These are phyloP conservation scores for Neoniphon sammara DNA, from an alignment of 2,797 vertebrate genomes.

Conservation along the genomic window DNA sequence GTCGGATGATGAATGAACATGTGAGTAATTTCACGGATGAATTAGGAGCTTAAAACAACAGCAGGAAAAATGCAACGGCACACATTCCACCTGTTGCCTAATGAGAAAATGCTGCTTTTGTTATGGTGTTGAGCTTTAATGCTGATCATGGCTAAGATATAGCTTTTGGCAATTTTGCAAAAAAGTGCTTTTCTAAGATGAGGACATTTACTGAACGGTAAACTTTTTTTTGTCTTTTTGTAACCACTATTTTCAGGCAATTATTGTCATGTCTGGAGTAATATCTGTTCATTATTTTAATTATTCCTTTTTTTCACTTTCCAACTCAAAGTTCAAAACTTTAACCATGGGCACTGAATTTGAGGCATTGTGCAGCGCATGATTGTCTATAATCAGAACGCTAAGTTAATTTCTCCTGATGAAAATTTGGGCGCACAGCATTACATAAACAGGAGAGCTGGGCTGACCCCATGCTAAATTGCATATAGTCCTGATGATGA, in stretches of 20 bases:
- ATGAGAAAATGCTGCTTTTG: conserved; percentile 50
- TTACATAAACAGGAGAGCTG: conserved; percentile 48
- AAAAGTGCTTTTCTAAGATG: conserved; percentile 57
- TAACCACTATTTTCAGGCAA: conserved; percentile 31
- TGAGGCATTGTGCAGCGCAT: conserved; percentile 42
- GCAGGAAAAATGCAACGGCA: conserved; percentile 67
- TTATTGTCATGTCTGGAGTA: conserved; percentile 55
- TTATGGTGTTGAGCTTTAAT: conserved; percentile 61
- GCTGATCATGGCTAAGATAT: conserved; percentile 68
- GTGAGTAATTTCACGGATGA: conserved; percentile 83
- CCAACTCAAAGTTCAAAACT: conserved; percentile 40
- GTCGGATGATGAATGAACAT: conserved; percentile 81
- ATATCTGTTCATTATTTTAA: conserved; percentile 67
- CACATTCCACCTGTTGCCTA: conserved; percentile 78
- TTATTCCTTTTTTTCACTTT: conserved; percentile 30
- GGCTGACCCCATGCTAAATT: conserved; percentile 26
- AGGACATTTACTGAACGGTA: conserved; percentile 51
- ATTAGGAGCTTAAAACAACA: conserved; percentile 81
- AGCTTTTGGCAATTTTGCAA: conserved; percentile 65
- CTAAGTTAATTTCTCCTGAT: conserved; percentile 61
- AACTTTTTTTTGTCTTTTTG: conserved; percentile 40
- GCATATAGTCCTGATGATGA: conserved; percentile 62
- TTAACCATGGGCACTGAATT: conserved; percentile 23
- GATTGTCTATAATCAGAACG: conserved; percentile 58
- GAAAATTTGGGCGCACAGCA: conserved; percentile 43